Base-by-base conservation (phyloP, 2,888 invertebrate species). In the Troides oblongomaculatus region DNA sequence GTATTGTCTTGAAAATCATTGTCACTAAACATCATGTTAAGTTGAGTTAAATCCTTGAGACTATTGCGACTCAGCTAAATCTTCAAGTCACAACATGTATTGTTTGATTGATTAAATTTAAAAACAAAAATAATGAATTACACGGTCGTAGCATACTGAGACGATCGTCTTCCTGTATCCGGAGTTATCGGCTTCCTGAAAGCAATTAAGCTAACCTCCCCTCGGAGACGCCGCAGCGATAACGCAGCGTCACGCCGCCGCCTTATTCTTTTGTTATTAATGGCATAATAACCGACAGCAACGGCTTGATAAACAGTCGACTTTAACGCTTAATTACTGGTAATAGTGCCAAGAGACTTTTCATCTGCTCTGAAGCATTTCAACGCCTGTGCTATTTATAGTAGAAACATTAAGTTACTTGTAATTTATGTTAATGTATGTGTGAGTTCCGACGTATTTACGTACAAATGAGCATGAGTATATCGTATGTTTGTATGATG, bases 121-220 rank as follows among this genome's bases (percentile, higher is more conserved):
- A 18, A 6, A 18, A n/a, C 18, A n/a, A 6, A 53, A 53, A 23
- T 58, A 62, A 65, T 65, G 62, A 62, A 68, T 68, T 59, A 46
- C 50, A 39, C 36, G 36, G 30, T 59, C 18, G 53, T n/a, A 64
- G 63, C 53, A 66, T 63, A 70, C 64, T 70, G 59, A 64, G 63
- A 64, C 30, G 30, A 62, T 66, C 66, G 62, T 66, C 70, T 70
- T 60, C 60, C 66, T 59, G 70, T 66, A 63, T 66, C 62, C 66
- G 43, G 43, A 79, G 79, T 80, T 83, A 84, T 82, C 78, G 80
- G 83, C 79, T 81, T 81, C 79, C 80, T 77, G 77, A 77, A 81
- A 81, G 82, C 85, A 85, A 88, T 88, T 87, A 86, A 86, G 87
- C 85, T 87, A 86, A 85, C 81, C 78, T 80, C 82, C 81, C 79